Percentiles rank a stretch among this genome's conserved stretches.
Conservation (phyloP, 2,797 vertebrate genomes). For the Helostoma temminkii region DNA sequence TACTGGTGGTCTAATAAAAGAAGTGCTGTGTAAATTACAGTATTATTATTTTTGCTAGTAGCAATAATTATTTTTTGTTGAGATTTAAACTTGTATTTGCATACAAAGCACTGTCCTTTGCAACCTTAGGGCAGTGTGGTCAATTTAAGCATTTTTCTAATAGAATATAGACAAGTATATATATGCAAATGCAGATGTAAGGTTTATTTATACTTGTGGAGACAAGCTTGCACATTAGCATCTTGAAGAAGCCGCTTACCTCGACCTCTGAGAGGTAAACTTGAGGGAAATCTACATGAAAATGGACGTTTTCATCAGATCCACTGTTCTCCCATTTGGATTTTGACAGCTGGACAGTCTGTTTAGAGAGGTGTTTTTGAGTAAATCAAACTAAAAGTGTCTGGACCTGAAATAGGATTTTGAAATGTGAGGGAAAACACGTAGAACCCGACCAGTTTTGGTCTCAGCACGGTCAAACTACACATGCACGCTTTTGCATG, state of each 20-base stretch:
- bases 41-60: not conserved
- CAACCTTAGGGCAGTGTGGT: not conserved
- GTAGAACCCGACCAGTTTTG: conserved; percentile 3
- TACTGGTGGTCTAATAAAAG: not conserved
- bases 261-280: not conserved
- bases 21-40: not conserved
- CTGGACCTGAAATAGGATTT: not conserved
- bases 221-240: no score
- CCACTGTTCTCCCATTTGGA: conserved; percentile 1
- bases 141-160: not conserved
- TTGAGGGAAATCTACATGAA: not conserved
- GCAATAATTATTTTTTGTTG: no score
- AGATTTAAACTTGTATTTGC: not conserved
- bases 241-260: no score
- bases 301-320: conserved; percentile 7
- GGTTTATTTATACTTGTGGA: no score
- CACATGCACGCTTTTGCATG: not conserved
- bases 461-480: not conserved
- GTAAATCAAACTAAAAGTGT: not conserved
- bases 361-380: not conserved
- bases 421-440: not conserved
- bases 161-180: not conserved
- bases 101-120: not conserved
- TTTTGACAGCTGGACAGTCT: not conserved
- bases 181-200: no score